Base-by-base conservation (phyloP, 2,888 invertebrate genomes). In the Nebria brevicollis region DNA sequence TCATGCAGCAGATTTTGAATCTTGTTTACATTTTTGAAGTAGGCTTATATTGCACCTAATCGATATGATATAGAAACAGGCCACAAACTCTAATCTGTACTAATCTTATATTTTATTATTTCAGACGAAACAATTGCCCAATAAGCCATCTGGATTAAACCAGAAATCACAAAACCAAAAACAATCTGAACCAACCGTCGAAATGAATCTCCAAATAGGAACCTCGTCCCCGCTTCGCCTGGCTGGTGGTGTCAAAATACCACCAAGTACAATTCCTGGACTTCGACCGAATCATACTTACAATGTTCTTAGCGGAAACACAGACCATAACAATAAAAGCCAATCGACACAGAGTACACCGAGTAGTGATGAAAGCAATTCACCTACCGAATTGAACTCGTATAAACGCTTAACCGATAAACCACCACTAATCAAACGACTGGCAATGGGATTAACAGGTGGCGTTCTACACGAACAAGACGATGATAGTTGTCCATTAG, bases 301-400 rank as follows among this genome's bases (percentile, higher is more conserved):
- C 84, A 90, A 91, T 86, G 90, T 91, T 75, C 88, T 91, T 64
- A 90, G 89, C 64, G 87, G 89, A 26, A 86, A 88, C 80, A 73
- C 76, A 75, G 72, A 79, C 83, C 81, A 78, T 81, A 66, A 83
- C 65, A 86, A 86, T 75, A 87, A 86, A 83, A 89, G 87, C 83
- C 87, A 88, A 84, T 91, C 91, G 6, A 90, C 90, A 83, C 91
- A 91, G 86, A 91, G 91, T 84, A 91, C 91, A 72, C 93, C 93
- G 54, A 94, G 94, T 89, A 96, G 95, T 85, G 96, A 96, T 88
- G 96, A 96, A 90, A 95, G 95, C 87, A 95, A 95, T 89, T 96
- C 96, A 10, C 96, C 96, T 73, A 95, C 95, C 76, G 96, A 96
- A 90, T 92, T 96, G 89, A 95, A 95, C 90, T 95, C 95, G 87